Percentiles rank a stretch among this genome's conserved stretches.
Evolutionary conservation across 2,797 vertebrate genomes (phyloP).

Genomic region (Ptychadena robeensis): DNA sequence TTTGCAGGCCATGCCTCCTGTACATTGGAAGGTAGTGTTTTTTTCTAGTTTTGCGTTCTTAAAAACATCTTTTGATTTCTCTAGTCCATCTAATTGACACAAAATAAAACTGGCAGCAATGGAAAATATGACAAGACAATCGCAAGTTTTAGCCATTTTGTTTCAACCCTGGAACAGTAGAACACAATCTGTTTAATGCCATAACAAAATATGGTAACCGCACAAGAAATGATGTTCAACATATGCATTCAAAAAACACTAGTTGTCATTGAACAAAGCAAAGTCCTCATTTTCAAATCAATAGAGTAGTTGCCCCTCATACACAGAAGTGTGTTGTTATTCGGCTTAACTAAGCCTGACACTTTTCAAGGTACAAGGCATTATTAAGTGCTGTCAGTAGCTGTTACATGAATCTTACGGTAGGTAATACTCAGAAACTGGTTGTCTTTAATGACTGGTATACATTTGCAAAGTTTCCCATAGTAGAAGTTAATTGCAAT

Average conservation of each 20-base stretch:
- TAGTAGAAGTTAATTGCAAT: too few relatives aligned
- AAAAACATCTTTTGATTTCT: not conserved
- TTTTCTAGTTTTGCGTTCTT: not conserved
- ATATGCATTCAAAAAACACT: not conserved
- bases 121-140: conserved; percentile 25
- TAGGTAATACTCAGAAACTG: not conserved
- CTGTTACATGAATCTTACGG: not conserved
- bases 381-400: not conserved
- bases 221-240: not conserved
- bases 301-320: not conserved
- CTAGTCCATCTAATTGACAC: not conserved
- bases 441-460: not conserved
- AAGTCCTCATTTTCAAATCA: not conserved
- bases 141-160: conserved; percentile 32
- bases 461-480: not conserved
- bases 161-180: not conserved
- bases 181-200: not conserved
- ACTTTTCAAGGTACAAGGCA: not conserved
- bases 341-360: not conserved
- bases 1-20: conserved; percentile 14
- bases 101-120: not conserved
- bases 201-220: not conserved
- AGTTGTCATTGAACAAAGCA: not conserved
- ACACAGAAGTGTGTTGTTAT: not conserved
- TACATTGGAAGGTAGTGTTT: not conserved